Conservation (phyloP, 2,113 vertebrate species). For the Erpornis zantholeuca region DNA sequence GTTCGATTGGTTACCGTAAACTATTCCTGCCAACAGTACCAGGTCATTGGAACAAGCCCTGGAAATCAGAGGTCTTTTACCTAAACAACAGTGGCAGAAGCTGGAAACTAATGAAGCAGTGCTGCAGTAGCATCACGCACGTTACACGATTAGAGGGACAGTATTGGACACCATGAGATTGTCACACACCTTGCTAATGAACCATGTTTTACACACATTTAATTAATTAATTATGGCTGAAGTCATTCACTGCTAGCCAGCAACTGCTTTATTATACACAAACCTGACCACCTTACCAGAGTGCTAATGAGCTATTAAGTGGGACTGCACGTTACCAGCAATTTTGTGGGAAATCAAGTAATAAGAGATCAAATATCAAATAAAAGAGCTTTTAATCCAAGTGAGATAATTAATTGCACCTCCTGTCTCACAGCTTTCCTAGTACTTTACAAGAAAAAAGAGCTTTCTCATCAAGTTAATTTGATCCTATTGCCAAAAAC, state of each 20-base stretch:
- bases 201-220: slow-evolving; percentile 62
- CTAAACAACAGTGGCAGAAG: slow-evolving; percentile 6
- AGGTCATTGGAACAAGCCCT: slow-evolving; percentile 4
- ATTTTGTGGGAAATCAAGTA: slow-evolving; percentile 63
- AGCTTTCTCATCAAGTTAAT: slow-evolving; percentile 52
- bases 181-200: slow-evolving; percentile 63
- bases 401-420: slow-evolving; percentile 64
- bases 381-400: slow-evolving; percentile 60
- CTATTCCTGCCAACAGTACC: background rate
- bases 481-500: slow-evolving; percentile 45
- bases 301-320: slow-evolving; percentile 57
- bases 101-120: slow-evolving; percentile 52
- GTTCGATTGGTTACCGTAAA: slow-evolving; percentile 40
- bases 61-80: slow-evolving; percentile 26
- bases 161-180: background rate
- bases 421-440: slow-evolving; percentile 53
- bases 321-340: slow-evolving; percentile 34
- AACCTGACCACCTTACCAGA: slow-evolving; percentile 44
- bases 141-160: slow-evolving; percentile 46
- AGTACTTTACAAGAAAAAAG: slow-evolving; percentile 45
- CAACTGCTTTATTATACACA: slow-evolving; percentile 60
- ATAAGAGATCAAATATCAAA: slow-evolving; percentile 66
- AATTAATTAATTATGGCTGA: slow-evolving; percentile 68
- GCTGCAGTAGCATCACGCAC: slow-evolving; percentile 12
- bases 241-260: slow-evolving; percentile 45